Base-by-base conservation (phyloP, 2,888 invertebrate species). In the Sinodicranocentrus sp. region DNA sequence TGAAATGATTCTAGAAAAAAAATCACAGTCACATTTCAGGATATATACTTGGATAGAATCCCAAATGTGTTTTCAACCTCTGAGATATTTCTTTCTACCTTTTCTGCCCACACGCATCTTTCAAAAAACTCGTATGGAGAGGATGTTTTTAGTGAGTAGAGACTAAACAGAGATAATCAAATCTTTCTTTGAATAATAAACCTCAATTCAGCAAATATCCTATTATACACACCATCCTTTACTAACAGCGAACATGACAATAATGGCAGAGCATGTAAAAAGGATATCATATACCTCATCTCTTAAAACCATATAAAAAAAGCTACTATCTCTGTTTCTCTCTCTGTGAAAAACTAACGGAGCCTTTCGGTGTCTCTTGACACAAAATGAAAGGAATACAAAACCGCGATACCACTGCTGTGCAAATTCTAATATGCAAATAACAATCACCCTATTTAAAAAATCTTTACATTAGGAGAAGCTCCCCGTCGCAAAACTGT, bases 61-160 rank as follows among this genome's bases (percentile, higher is more conserved):
- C 10, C 19, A 59, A 33, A 68, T 44, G 0, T 19, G 28, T 3
- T 10, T 33, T 33, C 5, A 33, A 33, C 33, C 33, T 33, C n/a
- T n/a, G n/a, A n/a, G n/a, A n/a, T n/a, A n/a, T n/a, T 61, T 52
- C 54, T 23, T 28, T 15, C 19, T 57, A 23, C 26, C 39, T 76
- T 48, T 25, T 17, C 76, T 76, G 67, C 67, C 76, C 67, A 76
- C 63, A 75, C 76, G 76, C 76, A 65, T 76, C 67, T 54, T 54
- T 76, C 54, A 52, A n/a, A n/a, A n/a, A n/a, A n/a, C 63, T 63
- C 6, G 39, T 63, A 39, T 28, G 44, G n/a, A n/a, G n/a, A n/a
- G n/a, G n/a, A 33, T 33, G 33, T 6, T 33, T 6, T 33, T 33
- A 33, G 33, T 6, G 33, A 10, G 15, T 59, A 15, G 25, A 39